Evolutionary conservation across 2,113 vertebrate species (phyloP).

Genomic region (Sarotherodon lohbergeri): DNA sequence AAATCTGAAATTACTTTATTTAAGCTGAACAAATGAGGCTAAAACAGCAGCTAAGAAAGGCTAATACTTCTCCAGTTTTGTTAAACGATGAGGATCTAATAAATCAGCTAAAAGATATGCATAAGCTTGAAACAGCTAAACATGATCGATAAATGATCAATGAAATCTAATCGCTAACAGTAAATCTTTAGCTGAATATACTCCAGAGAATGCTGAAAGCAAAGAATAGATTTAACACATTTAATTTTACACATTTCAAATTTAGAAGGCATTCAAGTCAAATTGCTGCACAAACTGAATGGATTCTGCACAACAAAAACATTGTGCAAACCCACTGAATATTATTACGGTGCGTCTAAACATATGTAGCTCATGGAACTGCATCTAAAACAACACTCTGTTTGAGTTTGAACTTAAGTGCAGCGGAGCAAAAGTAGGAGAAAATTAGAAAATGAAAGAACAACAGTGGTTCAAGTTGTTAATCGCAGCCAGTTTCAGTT

Average conservation of each 20-base stretch:
- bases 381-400: background rate
- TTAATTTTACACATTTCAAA: background rate
- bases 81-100: background rate
- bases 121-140: background rate
- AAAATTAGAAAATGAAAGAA: background rate
- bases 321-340: background rate
- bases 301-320: background rate
- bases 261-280: background rate
- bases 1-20: background rate
- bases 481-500: background rate
- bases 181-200: background rate
- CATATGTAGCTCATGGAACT: fast-evolving
- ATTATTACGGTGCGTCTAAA: background rate
- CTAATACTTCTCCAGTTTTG: background rate
- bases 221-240: background rate
- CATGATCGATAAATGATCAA: background rate
- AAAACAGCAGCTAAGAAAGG: background rate
- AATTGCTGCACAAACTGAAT: background rate
- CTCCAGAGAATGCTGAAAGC: background rate
- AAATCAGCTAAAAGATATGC: background rate
- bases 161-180: background rate
- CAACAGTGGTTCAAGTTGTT: background rate
- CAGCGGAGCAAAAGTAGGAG: background rate
- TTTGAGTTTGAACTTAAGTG: background rate
- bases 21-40: background rate